A percentile compares a stretch with the other conserved stretches of the same genome.
Conservation (phyloP, 1,140 invertebrate genomes). For the Pissodes strobi region DNA sequence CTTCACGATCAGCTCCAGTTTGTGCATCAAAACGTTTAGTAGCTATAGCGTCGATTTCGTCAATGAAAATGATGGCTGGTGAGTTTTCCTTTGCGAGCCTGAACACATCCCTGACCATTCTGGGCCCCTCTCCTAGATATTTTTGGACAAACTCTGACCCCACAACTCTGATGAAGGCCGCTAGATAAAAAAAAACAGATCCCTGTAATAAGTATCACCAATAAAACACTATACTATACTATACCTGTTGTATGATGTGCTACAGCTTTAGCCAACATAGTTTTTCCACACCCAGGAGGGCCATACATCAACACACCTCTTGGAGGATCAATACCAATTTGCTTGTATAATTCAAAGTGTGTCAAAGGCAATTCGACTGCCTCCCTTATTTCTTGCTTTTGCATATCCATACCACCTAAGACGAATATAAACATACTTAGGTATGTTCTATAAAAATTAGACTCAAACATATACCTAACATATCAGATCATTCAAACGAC, state of each 20-base stretch:
- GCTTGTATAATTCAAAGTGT: slow-evolving; percentile 98
- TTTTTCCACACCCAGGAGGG: slow-evolving; percentile 95
- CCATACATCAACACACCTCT: slow-evolving; percentile 98
- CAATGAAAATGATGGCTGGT: slow-evolving; percentile 99
- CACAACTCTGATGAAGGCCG: slow-evolving; percentile 97
- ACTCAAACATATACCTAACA: no score
- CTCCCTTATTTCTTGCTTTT: slow-evolving; percentile 99
- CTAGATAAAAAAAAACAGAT: slow-evolving; percentile 58
- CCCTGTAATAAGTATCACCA: not conserved
- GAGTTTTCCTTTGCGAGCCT: slow-evolving; percentile 98
- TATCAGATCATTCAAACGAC: no score
- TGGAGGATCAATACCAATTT: slow-evolving; percentile 96
- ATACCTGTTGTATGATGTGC: slow-evolving; percentile 94
- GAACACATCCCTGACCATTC: slow-evolving; percentile 99
- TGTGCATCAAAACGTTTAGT: slow-evolving; percentile 99
- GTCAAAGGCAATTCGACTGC: slow-evolving; percentile 97
- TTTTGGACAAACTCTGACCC: slow-evolving; percentile 99
- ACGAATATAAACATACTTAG: no score
- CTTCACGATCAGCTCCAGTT: slow-evolving; percentile 98
- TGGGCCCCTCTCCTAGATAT: slow-evolving; percentile 97
- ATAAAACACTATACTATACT: no score
- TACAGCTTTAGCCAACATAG: slow-evolving; percentile 99
- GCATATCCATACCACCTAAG: slow-evolving; percentile 91
- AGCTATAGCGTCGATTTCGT: slow-evolving; percentile 98
- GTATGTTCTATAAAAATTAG: no score